phyloP scores from a whole-genome alignment of 2,888 invertebrate species.

The Ochropleura plecta region DNA sequence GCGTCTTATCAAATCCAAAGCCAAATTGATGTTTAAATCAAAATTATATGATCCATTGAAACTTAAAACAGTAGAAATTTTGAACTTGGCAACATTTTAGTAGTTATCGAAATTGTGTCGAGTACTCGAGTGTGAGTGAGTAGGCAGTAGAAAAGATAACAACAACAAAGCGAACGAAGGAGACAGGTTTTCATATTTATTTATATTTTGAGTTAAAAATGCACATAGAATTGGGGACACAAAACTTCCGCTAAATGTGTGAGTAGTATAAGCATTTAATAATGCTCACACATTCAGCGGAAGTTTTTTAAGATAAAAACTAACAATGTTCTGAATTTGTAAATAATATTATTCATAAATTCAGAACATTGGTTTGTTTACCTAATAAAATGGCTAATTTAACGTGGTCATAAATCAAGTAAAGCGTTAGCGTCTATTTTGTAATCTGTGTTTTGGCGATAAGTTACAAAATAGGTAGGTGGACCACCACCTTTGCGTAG shows the following conservation, averaged over 20 bases:
- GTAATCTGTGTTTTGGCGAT: slow-evolving; percentile 6
- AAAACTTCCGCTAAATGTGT: slow-evolving; percentile 31
- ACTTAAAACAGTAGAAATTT: slow-evolving; percentile 1
- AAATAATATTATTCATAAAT: slow-evolving; percentile 22
- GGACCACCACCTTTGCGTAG: neutral
- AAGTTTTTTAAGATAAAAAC: too few species aligned
- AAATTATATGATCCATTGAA: neutral
- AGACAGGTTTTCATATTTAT: slow-evolving; percentile 38
- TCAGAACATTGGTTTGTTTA: slow-evolving; percentile 20
- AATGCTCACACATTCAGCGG: too few species aligned
- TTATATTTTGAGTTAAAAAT: slow-evolving; percentile 26
- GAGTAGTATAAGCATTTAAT: slow-evolving; percentile 5
- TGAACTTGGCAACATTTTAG: slow-evolving; percentile 56
- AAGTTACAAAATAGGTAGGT: slow-evolving; percentile 6
- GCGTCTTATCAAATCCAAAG: neutral
- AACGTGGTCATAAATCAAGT: neutral
- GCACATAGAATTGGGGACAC: slow-evolving; percentile 2
- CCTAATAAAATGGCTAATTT: neutral
- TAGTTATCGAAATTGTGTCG: slow-evolving; percentile 22
- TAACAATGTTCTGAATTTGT: too few species aligned
- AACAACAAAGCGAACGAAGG: slow-evolving; percentile 50
- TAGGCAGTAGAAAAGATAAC: slow-evolving; percentile 41
- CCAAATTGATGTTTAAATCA: neutral
- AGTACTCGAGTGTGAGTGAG: slow-evolving; percentile 43
- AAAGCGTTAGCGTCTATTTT: neutral